A percentile compares a stretch with the other conserved stretches of the same genome.
phyloP scores from a whole-genome alignment of 37 sponge, comb jelly and placozoan species.

The Hormiphora californensis region DNA sequence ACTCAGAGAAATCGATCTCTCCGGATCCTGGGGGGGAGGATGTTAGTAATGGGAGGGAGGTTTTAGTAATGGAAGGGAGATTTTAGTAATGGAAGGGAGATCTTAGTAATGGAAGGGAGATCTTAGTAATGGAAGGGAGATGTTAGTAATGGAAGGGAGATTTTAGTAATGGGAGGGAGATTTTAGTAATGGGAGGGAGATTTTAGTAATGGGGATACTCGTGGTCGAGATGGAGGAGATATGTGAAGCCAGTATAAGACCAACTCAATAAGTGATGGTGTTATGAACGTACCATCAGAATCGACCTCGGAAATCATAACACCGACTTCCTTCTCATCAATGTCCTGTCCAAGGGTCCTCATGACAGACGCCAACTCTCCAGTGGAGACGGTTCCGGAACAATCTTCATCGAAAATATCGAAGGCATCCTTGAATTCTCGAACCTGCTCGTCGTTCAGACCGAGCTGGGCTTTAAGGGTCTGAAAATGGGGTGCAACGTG shows the following conservation, averaged over 20 bases:
- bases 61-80: background rate
- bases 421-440: conserved; percentile 55
- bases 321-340: conserved; percentile 49
- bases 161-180: background rate
- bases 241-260: background rate
- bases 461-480: conserved; percentile 43
- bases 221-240: background rate
- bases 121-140: no score
- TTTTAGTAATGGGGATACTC: background rate
- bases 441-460: conserved; percentile 45
- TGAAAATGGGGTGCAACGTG: background rate
- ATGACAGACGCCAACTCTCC: conserved; percentile 37
- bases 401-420: conserved; percentile 51
- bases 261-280: no score
- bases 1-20: conserved; percentile 50
- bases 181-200: background rate
- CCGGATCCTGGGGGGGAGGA: conserved; percentile 37
- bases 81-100: background rate
- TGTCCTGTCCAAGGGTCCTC: conserved; percentile 53
- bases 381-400: conserved; percentile 33
- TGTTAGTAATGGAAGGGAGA: background rate
- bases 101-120: background rate
- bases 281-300: conserved; percentile 5
- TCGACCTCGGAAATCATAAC: conserved; percentile 53
- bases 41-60: no score